Evolutionary conservation across 2,113 vertebrate genomes (phyloP).

Genomic region (Drymodes brunneopygia): DNA sequence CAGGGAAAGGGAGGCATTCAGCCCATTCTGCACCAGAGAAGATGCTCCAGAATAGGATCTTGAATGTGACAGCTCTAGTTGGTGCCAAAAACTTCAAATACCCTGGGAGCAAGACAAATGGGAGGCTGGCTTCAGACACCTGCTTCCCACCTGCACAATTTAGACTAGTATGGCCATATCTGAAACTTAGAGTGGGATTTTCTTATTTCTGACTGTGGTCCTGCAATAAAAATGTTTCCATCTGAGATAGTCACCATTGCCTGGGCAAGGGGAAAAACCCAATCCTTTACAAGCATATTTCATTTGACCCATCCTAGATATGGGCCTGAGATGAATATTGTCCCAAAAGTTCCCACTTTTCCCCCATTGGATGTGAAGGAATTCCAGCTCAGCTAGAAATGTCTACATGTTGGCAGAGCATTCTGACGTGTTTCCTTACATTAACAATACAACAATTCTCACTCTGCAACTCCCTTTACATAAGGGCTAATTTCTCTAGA

Average conservation of each 20-base stretch:
- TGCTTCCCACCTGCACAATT: background rate
- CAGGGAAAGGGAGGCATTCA: background rate
- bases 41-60: accelerated
- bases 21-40: background rate
- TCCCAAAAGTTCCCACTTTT: background rate
- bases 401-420: background rate
- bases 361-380: background rate
- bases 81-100: background rate
- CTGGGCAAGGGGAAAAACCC: background rate
- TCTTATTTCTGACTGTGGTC: background rate
- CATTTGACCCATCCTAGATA: background rate
- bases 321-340: background rate
- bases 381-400: background rate
- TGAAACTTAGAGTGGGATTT: background rate
- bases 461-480: background rate
- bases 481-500: background rate
- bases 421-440: accelerated
- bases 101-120: background rate
- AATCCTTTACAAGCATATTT: accelerated
- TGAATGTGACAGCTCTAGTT: background rate
- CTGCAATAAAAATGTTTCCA: background rate
- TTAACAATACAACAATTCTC: background rate
- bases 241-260: background rate
- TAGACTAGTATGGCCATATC: accelerated
- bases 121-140: background rate